Percentiles rank a stretch among this genome's conserved stretches.
Conservation (phyloP, 2,113 vertebrate genomes). For the Egretta garzetta region DNA sequence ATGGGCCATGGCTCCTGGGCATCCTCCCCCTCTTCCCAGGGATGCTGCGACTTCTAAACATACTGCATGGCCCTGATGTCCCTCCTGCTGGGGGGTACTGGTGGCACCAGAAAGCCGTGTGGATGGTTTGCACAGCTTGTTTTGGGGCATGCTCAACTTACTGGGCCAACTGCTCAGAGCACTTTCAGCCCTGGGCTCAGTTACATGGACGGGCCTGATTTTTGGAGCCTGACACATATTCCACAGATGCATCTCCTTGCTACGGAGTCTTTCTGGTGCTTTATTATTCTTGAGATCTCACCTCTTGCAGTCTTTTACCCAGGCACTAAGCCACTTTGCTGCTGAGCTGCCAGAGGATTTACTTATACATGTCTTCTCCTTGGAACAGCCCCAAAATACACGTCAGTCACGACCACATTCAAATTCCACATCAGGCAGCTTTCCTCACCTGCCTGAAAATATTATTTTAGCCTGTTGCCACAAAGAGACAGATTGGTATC, state of each 20-base stretch:
- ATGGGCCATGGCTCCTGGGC: background rate
- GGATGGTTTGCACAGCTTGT: background rate
- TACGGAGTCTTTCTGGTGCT: background rate
- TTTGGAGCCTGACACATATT: background rate
- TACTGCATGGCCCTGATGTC: background rate
- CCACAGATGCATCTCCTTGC: background rate
- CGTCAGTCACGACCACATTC: background rate
- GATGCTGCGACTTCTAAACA: background rate
- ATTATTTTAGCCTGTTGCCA: conserved; percentile 11
- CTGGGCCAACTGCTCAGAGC: background rate
- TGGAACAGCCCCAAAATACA: background rate
- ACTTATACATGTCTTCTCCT: background rate
- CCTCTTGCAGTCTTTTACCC: background rate
- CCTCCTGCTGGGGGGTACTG: background rate
- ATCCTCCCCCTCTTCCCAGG: background rate
- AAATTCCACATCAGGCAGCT: conserved; percentile 33
- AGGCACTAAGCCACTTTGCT: background rate
- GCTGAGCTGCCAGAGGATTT: conserved; percentile 19
- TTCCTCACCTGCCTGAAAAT: conserved; percentile 28
- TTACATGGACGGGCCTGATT: background rate
- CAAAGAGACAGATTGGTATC: background rate
- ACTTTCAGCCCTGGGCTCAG: too few species aligned
- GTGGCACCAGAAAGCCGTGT: background rate
- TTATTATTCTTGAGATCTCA: background rate
- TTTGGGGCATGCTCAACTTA: background rate